phyloP scores from a whole-genome alignment of 2,888 invertebrate species.

The Emmelina monodactyla region DNA sequence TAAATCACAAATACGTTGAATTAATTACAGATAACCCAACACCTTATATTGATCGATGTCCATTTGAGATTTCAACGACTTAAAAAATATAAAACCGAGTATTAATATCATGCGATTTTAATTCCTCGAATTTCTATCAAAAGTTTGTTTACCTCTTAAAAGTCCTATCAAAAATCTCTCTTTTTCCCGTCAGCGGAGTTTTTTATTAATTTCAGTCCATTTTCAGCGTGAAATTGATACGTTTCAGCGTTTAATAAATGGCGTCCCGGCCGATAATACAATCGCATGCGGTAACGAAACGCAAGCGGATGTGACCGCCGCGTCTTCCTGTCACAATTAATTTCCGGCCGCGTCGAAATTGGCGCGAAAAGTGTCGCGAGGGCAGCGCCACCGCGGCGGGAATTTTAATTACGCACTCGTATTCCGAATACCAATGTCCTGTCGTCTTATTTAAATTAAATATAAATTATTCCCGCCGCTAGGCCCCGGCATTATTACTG shows the following conservation, averaged over 20 bases:
- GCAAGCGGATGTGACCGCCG: constrained; percentile 59
- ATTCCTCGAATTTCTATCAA: too few species aligned
- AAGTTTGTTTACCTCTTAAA: too few species aligned
- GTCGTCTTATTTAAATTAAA: constrained; percentile 67
- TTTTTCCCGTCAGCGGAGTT: neutral
- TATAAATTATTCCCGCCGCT: constrained; percentile 65
- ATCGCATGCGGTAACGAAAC: constrained; percentile 48
- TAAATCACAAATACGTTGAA: constrained; percentile 28
- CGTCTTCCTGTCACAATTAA: constrained; percentile 68
- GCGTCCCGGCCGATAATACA: constrained; percentile 30
- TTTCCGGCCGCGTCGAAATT: constrained; percentile 66
- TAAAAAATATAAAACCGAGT: too few species aligned
- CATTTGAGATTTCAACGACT: too few species aligned
- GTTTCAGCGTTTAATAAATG: constrained; percentile 17
- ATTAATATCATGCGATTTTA: too few species aligned
- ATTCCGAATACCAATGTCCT: constrained; percentile 66
- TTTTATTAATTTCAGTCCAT: neutral
- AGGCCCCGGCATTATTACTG: constrained; percentile 48
- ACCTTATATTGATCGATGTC: constrained; percentile 12
- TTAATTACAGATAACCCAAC: constrained; percentile 12
- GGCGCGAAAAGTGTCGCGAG: constrained; percentile 65
- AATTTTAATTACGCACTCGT: constrained; percentile 67
- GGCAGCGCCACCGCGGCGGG: constrained; percentile 52
- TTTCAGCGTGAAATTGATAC: neutral
- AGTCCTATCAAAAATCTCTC: too few species aligned